These are phyloP conservation scores for Saccopteryx bilineata DNA, from an alignment of 2,113 vertebrate genomes.

Conservation along the genomic window DNA sequence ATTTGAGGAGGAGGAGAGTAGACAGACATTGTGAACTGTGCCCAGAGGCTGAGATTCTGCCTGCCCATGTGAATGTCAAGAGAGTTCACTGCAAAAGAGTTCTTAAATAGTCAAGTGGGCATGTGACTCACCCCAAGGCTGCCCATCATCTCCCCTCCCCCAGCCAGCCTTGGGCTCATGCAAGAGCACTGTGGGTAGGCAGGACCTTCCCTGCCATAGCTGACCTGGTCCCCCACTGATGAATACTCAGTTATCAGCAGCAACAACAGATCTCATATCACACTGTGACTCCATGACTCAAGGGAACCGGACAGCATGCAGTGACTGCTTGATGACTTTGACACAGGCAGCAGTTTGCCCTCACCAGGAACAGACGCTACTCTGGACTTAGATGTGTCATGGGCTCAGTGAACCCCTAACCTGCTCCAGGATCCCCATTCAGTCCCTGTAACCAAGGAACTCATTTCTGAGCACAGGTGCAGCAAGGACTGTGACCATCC, in stretches of 20 bases:
- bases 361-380: background rate
- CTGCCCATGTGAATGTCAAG: background rate
- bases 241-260: too few species aligned
- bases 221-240: background rate
- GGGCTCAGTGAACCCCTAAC: background rate
- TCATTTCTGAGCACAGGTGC: background rate
- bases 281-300: fast-evolving
- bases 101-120: background rate
- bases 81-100: background rate
- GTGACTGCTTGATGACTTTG: too few species aligned
- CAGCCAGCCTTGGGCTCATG: too few species aligned
- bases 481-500: background rate
- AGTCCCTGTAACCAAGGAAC: background rate
- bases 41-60: background rate
- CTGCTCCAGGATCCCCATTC: background rate
- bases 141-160: too few species aligned
- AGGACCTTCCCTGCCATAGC: background rate
- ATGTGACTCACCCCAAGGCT: background rate
- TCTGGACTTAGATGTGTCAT: fast-evolving
- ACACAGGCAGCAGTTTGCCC: background rate
- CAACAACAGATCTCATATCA: background rate
- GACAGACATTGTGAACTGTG: background rate
- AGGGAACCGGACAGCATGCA: background rate
- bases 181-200: background rate
- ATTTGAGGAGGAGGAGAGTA: background rate